Conservation (phyloP, 2,113 vertebrate species). For the Malurus alboscapulatus region DNA sequence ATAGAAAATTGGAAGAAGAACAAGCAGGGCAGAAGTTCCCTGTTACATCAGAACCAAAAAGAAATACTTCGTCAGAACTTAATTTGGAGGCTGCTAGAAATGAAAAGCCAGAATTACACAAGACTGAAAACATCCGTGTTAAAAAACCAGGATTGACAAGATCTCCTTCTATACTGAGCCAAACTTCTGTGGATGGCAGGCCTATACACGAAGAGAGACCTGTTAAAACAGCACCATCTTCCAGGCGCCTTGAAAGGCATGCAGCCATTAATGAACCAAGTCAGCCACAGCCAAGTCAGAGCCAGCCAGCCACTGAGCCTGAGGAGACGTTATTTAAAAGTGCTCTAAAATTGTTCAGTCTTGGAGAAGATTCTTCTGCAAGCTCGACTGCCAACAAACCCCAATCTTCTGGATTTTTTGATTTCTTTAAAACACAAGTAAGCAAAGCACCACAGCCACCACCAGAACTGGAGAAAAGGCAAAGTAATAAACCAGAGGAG, state of each 20-base stretch:
- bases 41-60: background rate
- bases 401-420: slow-evolving; percentile 79
- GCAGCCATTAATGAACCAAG: slow-evolving; percentile 3
- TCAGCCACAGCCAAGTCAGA: slow-evolving; percentile 52
- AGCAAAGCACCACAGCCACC: slow-evolving; percentile 65
- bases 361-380: slow-evolving; percentile 58
- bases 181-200: background rate
- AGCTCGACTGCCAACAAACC: slow-evolving; percentile 69
- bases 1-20: slow-evolving; percentile 16
- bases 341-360: slow-evolving; percentile 67
- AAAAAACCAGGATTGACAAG: slow-evolving; percentile 55
- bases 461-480: slow-evolving; percentile 44
- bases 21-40: background rate
- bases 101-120: slow-evolving; percentile 6
- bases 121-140: background rate
- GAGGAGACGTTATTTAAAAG: slow-evolving; percentile 72
- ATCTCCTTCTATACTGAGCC: slow-evolving; percentile 35
- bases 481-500: slow-evolving; percentile 55
- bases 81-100: slow-evolving; percentile 71
- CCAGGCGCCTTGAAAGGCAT: background rate
- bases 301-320: slow-evolving; percentile 26
- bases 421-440: slow-evolving; percentile 84
- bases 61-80: slow-evolving; percentile 46
- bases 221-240: background rate
- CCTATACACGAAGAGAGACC: background rate